These are phyloP conservation scores for Apotomis betuletana DNA, from an alignment of 2,888 invertebrate species.

Conservation along the genomic window DNA sequence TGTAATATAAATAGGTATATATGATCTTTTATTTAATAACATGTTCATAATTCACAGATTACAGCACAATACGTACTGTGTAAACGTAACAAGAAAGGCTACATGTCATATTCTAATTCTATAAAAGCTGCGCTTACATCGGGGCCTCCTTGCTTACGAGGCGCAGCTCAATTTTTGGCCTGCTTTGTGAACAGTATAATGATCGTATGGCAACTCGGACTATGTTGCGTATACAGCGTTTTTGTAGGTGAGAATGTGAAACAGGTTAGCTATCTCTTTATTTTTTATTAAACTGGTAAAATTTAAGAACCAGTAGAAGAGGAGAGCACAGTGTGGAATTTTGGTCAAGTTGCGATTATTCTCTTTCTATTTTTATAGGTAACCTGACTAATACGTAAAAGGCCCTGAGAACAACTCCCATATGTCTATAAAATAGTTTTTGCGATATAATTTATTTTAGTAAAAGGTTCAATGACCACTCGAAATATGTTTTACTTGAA, in stretches of 20 bases:
- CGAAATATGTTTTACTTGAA: too few relatives aligned
- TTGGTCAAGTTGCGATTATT: too few relatives aligned
- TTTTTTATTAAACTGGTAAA: background rate
- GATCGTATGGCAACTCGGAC: constrained; percentile 92
- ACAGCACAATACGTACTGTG: constrained; percentile 83
- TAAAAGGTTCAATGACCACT: too few relatives aligned
- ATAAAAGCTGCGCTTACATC: constrained; percentile 87
- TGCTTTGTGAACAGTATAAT: constrained; percentile 84
- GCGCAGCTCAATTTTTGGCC: constrained; percentile 75
- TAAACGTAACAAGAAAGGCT: constrained; percentile 77
- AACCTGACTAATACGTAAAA: too few relatives aligned
- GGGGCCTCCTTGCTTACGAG: constrained; percentile 84
- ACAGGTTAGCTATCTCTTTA: constrained; percentile 64
- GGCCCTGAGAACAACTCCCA: too few relatives aligned
- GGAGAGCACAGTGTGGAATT: too few relatives aligned
- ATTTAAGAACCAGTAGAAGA: too few relatives aligned
- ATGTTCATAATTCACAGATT: constrained; percentile 63
- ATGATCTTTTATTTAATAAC: background rate
- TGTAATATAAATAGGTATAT: background rate
- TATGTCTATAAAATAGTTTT: too few relatives aligned
- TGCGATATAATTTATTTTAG: too few relatives aligned
- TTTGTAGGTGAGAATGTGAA: constrained; percentile 89
- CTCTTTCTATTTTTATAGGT: too few relatives aligned
- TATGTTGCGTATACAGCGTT: constrained; percentile 93
- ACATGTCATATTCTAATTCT: constrained; percentile 90